Base-by-base conservation (phyloP, 2,797 vertebrate genomes). In the Huso huso region DNA sequence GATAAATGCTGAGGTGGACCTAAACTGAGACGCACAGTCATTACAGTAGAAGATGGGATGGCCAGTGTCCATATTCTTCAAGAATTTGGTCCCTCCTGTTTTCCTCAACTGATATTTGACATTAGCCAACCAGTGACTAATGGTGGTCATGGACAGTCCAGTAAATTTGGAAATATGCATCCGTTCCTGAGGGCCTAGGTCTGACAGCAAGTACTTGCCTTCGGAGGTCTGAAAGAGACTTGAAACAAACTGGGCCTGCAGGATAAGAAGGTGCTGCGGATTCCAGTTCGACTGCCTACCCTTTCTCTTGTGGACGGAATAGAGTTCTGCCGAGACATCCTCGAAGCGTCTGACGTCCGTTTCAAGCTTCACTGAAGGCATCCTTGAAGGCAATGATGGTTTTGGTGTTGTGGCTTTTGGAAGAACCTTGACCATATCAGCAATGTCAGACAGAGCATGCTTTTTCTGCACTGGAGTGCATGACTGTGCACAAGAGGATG, bases 81-180 rank as follows among this genome's bases (percentile, higher is more conserved):
- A 89, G 79, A 99, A 99, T 74, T 99, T 99, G 63, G 97, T 99
- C 81, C 97, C 96, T 70, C 97, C 97, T 0, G 96, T 99, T 92
- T 99, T 99, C 75, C 97, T 87, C 73, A 99, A 93, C 64, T 99
- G 97, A 79, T 99, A 99, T 73, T 99, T 99, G 70, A 99, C 97
- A 0, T 99, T 99, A 23, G 97, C 97, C 83, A 99, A 76, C 97
- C 97, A 99, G 76, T 99, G 97, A 87, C 97, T 99, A 76, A 99
- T 99, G 72, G 97, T 99, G 70, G 97, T 99, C 97, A 99, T 99
- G 8, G 96, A 97, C 72, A 99, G 90, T 82, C 97, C 97, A 1
- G 97, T 99, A 79, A 99, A 99, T 81, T 98, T 99, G 9, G 95
- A 98, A 83, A 99, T 98, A 80, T 99, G 95, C 95, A 97, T 98